Base-by-base conservation (phyloP, 2,113 vertebrate genomes). In the Semnornis frantzii region DNA sequence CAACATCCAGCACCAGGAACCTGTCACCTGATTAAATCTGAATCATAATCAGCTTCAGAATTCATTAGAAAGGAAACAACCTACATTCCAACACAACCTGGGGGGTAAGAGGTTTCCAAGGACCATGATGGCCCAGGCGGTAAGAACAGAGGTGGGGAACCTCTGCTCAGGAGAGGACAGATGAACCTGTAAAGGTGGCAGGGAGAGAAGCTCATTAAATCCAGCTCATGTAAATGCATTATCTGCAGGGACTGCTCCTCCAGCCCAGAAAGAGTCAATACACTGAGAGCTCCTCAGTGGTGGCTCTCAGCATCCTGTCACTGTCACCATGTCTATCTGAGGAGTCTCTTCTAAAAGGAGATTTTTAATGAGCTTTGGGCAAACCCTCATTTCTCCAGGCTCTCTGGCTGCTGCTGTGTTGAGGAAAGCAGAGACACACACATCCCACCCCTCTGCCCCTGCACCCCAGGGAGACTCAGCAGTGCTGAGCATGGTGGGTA, bases 101-200 rank as follows among this genome's bases (percentile, higher is more conserved):
- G 14, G 14, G 30, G 52, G 27, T 4, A 15, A 46, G 33, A 46
- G 62, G 50, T 69, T 68, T 48, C 10, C 18, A 20, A 10, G 4
- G 17, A 15, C 33, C 2, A 0, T 5, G 8, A 20, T 48, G 42
- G 23, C 6, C 9, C 1, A 3, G 33, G 50, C 0, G 2, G 21
- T 34, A 60, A 70, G 34, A 66, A 34, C 57, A 25, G 63, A 57
- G 6, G 0, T 3, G 48, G 27, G 23, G 44, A 74, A 23, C 37
- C 44, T 25, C 62, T 6, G 63, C 66, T 42, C 27, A 52, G 13
- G 50, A 24, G 50, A 52, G 50, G 50, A 25, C 50, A 52, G 50
- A 52, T 52, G 50, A 52, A 52, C 23, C 23, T 52, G 50, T 23
- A 52, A 52, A 12, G 48, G 20, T 21, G 48, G 48, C 48, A 48